phyloP scores from a whole-genome alignment of 2,797 vertebrate genomes.

The Anguilla obscura region DNA sequence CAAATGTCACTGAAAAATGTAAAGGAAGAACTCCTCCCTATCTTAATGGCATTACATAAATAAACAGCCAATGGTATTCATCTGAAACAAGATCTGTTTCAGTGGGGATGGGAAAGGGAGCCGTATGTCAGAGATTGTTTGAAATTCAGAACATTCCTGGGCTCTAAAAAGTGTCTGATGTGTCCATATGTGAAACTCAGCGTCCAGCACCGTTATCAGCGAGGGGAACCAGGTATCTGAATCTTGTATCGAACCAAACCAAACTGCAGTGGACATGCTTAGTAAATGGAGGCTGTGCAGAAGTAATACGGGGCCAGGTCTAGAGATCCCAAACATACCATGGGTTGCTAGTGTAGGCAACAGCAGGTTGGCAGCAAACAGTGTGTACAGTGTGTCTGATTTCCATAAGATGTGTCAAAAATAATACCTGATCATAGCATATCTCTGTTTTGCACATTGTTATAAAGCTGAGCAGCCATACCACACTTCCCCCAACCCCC shows the following conservation, averaged over 20 bases:
- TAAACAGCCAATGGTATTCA: slow-evolving; percentile 25
- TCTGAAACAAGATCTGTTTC: slow-evolving; percentile 27
- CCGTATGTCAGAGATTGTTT: slow-evolving; percentile 27
- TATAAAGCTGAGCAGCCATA: not conserved
- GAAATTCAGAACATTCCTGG: slow-evolving; percentile 34
- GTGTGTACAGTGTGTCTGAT: not conserved
- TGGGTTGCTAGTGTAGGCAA: not conserved
- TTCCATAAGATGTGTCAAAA: not conserved
- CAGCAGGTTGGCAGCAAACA: not conserved
- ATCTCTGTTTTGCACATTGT: not conserved
- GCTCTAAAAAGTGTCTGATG: slow-evolving; percentile 8
- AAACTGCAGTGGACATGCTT: not conserved
- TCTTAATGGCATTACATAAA: slow-evolving; percentile 36
- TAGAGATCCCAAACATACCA: not conserved
- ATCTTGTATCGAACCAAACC: not conserved
- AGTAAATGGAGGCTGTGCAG: not conserved
- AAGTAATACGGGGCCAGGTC: not conserved
- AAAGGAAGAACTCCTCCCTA: slow-evolving; percentile 15
- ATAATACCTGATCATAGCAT: not conserved
- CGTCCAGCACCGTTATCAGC: not conserved
- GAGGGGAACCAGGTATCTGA: not conserved
- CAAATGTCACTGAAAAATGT: slow-evolving; percentile 34
- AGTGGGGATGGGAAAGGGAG: not conserved
- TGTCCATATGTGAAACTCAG: not conserved
- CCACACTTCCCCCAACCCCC: no score